Base-by-base conservation (phyloP, 2,113 vertebrate genomes). In the Odontophorus gujanensis region DNA sequence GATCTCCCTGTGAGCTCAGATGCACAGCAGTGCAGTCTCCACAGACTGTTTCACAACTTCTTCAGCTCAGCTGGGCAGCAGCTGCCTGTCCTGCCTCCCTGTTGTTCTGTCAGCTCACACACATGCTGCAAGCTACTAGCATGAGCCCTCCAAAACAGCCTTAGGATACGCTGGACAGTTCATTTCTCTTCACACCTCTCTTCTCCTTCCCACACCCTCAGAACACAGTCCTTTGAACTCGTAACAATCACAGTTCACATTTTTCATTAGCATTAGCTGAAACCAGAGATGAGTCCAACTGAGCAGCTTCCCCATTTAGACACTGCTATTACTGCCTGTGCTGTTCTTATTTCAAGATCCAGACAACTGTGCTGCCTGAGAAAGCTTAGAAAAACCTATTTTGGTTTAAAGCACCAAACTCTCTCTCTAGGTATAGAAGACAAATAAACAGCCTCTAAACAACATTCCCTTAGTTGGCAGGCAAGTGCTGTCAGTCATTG, bases 351-450 rank as follows among this genome's bases (percentile, higher is more conserved):
- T 32, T 57, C 61, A 92, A 66, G 43, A 63, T 14, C 24, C 75
- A 82, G 48, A 28, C 65, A 96, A 26, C 13, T 22, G 43, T 4
- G 20, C 34, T 81, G 63, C 51, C 81, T 75, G 51, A 77, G 87
- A 91, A 40, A 71, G 28, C 62, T 61, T 63, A 85, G 20, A 7
- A 95, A 87, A 32, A 91, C 69, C 34, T 73, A 57, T 87, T 94
- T 87, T 87, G 83, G 79, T 75, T 94, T 89, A 75, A 92, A 43
- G 20, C 32, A 86, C 59, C 51, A n/a, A 90, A 76, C 45, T 68
- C 68, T 30, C 71, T 90, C 62, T 16, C 63, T 21, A 21, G 51
- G 66, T 53, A 30, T 51, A 87, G 47, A 84, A 93, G 65, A 67
- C 80, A 94, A 91, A 81, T 80, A 57, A 89, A 65, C 61, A 90